These are phyloP conservation scores for Lycocorax pyrrhopterus DNA, from an alignment of 2,113 vertebrate species.

Conservation along the genomic window DNA sequence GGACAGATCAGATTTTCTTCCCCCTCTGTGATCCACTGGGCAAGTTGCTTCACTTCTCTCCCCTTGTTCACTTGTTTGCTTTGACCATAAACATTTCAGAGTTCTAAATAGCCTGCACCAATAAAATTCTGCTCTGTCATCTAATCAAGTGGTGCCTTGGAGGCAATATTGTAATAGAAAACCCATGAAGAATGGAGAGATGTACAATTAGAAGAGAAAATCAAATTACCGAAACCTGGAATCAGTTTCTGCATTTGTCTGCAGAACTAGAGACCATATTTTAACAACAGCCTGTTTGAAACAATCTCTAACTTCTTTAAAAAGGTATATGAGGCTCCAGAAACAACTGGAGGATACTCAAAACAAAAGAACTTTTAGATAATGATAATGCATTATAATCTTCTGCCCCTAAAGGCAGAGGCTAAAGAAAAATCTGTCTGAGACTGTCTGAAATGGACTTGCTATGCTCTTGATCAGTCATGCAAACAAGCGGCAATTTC, in stretches of 20 bases:
- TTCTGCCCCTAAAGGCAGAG: conserved; percentile 75
- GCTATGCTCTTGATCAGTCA: conserved; percentile 81
- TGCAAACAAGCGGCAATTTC: conserved; percentile 79
- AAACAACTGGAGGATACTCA: conserved; percentile 33
- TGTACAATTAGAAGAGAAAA: neutral
- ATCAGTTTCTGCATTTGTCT: neutral
- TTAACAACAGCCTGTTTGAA: neutral
- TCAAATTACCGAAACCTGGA: neutral
- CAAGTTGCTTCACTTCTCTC: neutral
- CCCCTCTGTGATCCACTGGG: neutral
- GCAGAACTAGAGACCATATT: neutral
- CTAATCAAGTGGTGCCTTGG: neutral
- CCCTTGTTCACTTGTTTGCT: neutral
- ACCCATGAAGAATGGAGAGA: neutral
- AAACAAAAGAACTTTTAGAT: conserved; percentile 62
- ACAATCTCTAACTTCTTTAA: neutral
- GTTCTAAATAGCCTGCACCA: neutral
- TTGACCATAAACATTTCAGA: neutral
- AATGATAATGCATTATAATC: conserved; percentile 75
- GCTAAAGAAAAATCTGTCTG: conserved; percentile 81
- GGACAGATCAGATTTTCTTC: neutral
- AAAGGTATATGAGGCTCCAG: conserved; percentile 6
- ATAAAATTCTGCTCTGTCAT: neutral
- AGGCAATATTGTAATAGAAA: neutral
- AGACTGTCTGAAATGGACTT: conserved; percentile 79